A percentile compares a stretch with the other conserved stretches of the same genome.
phyloP scores from a whole-genome alignment of 2,797 vertebrate species.

The Parauchenoglanis punctatus region DNA sequence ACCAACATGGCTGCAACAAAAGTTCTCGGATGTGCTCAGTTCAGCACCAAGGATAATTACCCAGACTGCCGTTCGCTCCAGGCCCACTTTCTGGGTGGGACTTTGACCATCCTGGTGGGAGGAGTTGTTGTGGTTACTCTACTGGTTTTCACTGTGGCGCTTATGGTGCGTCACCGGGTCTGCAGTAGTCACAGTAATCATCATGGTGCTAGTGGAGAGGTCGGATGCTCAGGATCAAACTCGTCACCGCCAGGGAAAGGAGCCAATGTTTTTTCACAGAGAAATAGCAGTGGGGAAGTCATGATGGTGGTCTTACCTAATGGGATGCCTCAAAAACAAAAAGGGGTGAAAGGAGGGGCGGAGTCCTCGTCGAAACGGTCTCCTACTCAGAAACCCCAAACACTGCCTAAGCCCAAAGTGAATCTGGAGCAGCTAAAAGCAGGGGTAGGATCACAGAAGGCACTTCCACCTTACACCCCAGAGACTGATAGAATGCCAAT shows the following conservation, averaged over 20 bases:
- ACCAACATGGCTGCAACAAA: slow-evolving; percentile 97
- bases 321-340: slow-evolving; percentile 69
- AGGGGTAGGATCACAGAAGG: slow-evolving; percentile 84
- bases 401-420: slow-evolving; percentile 87
- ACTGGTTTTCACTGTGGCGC: slow-evolving; percentile 93
- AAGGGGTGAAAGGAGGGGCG: slow-evolving; percentile 27
- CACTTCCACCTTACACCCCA: slow-evolving; percentile 75
- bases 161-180: slow-evolving; percentile 96
- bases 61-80: slow-evolving; percentile 93
- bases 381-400: slow-evolving; percentile 56
- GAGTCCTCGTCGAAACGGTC: slow-evolving; percentile 36
- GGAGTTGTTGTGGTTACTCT: slow-evolving; percentile 94
- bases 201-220: slow-evolving; percentile 49
- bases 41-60: slow-evolving; percentile 92
- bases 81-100: slow-evolving; percentile 93
- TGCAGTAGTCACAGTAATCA: slow-evolving; percentile 56
- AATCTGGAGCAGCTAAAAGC: slow-evolving; percentile 54
- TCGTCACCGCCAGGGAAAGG: slow-evolving; percentile 50
- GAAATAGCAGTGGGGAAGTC: slow-evolving; percentile 80
- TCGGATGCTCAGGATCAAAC: slow-evolving; percentile 83
- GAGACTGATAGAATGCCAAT: slow-evolving; percentile 55
- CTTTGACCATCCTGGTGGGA: slow-evolving; percentile 95
- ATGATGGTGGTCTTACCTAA: slow-evolving; percentile 76
- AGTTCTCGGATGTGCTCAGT: slow-evolving; percentile 93
- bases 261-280: slow-evolving; percentile 88